Conservation (phyloP, 2,797 vertebrate species). For the Hydrocynus forskahlii region DNA sequence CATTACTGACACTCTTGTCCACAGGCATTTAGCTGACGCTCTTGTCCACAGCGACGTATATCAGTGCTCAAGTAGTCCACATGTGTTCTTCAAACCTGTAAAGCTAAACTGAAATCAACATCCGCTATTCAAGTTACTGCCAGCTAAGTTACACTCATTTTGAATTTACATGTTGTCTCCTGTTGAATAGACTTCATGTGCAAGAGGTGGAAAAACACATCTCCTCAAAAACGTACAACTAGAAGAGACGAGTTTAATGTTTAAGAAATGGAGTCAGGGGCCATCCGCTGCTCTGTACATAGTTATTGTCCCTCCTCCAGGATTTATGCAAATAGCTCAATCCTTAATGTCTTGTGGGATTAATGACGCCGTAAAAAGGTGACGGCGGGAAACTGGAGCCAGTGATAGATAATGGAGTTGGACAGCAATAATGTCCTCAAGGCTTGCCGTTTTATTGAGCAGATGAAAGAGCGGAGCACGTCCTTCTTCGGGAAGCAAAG, state of each 20-base stretch:
- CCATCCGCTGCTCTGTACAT: slow-evolving; percentile 23
- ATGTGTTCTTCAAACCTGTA: no score
- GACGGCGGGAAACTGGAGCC: slow-evolving; percentile 37
- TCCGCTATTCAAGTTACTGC: no score
- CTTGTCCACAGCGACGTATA: no score
- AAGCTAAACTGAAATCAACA: no score
- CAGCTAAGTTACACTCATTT: background rate
- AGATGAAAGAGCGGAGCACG: slow-evolving; percentile 30
- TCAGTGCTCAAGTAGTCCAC: no score
- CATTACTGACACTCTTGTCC: no score
- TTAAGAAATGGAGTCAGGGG: slow-evolving; percentile 11
- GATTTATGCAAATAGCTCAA: slow-evolving; percentile 45
- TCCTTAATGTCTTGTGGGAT: slow-evolving; percentile 43
- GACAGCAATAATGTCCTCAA: slow-evolving; percentile 44
- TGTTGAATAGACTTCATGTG: background rate
- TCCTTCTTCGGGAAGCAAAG: slow-evolving; percentile 33
- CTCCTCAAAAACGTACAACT: background rate
- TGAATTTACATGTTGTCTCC: slow-evolving; percentile 10
- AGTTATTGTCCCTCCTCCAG: slow-evolving; percentile 30
- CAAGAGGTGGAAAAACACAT: background rate
- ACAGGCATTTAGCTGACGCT: no score
- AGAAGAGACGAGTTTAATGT: slow-evolving; percentile 24
- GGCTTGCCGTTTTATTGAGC: slow-evolving; percentile 36
- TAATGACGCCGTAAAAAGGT: slow-evolving; percentile 41
- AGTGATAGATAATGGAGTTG: slow-evolving; percentile 39